Percentiles rank a stretch among this genome's conserved stretches.
Conservation (phyloP, 2,113 vertebrate genomes). For the Elephantulus edwardii region DNA sequence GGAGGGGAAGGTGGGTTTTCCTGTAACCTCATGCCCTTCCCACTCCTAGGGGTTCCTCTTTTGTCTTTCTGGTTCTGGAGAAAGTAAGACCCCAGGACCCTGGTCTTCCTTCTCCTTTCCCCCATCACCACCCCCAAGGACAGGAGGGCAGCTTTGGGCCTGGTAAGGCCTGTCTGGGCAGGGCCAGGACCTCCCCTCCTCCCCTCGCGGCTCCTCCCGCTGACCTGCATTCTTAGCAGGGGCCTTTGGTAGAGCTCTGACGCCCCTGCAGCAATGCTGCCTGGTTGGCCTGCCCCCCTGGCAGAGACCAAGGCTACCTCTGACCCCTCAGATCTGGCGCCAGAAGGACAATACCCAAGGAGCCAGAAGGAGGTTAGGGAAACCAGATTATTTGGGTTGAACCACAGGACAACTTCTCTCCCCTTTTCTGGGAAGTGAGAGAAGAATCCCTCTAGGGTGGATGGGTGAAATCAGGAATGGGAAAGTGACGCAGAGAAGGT, state of each 20-base stretch:
- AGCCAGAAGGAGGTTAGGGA: neutral
- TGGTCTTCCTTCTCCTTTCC: neutral
- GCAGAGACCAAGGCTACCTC: slow-evolving; percentile 25
- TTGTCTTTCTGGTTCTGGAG: slow-evolving; percentile 2
- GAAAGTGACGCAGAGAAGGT: slow-evolving; percentile 2
- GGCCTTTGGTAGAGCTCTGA: slow-evolving; percentile 73
- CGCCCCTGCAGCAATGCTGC: slow-evolving; percentile 27
- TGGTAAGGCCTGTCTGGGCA: slow-evolving; percentile 78
- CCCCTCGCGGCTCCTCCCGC: slow-evolving; percentile 53
- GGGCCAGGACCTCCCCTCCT: slow-evolving; percentile 60
- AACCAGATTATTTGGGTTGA: slow-evolving; percentile 16
- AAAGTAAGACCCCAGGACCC: slow-evolving; percentile 47
- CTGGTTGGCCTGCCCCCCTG: slow-evolving; percentile 2
- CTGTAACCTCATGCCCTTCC: neutral
- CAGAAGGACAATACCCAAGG: neutral
- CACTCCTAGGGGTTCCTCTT: slow-evolving; percentile 31
- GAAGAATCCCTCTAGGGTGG: slow-evolving; percentile 9
- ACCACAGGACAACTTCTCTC: neutral
- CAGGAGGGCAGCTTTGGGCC: slow-evolving; percentile 66
- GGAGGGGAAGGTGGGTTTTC: neutral
- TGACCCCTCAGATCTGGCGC: slow-evolving; percentile 14
- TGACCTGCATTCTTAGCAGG: slow-evolving; percentile 77
- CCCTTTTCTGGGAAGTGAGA: neutral
- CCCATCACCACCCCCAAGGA: slow-evolving; percentile 30
- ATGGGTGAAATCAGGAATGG: slow-evolving; percentile 31